Evolutionary conservation across 2,113 vertebrate species (phyloP).

Genomic region (Thinocorus orbignyianus): DNA sequence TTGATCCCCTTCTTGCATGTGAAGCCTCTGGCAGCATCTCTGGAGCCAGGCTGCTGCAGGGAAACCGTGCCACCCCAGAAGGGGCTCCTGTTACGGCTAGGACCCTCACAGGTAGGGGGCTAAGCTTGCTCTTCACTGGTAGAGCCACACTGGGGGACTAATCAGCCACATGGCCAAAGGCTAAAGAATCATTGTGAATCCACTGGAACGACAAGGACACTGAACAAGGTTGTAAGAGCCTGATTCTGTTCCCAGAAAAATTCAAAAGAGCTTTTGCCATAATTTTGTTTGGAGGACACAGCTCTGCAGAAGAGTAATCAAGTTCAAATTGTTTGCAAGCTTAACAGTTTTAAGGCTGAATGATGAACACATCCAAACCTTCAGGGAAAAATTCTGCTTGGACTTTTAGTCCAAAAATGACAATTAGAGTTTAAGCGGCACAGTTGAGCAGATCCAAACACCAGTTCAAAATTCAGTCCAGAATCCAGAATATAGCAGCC

Average conservation of each 20-base stretch:
- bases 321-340: constrained; percentile 61
- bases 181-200: neutral
- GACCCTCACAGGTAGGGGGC: rapidly evolving
- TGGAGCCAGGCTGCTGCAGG: rapidly evolving
- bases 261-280: neutral
- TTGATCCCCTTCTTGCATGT: neutral
- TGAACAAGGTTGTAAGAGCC: neutral
- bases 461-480: constrained; percentile 53
- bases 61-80: rapidly evolving
- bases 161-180: rapidly evolving
- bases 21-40: neutral
- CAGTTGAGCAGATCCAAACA: constrained; percentile 57
- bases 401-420: constrained; percentile 62
- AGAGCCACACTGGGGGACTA: neutral
- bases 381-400: constrained; percentile 54
- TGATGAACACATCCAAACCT: constrained; percentile 60
- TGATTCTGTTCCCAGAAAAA: constrained; percentile 14
- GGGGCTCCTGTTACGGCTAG: neutral
- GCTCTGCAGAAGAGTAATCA: constrained; percentile 41
- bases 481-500: constrained; percentile 59
- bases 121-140: neutral
- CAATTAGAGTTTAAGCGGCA: constrained; percentile 66
- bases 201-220: neutral
- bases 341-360: constrained; percentile 57
- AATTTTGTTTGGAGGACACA: constrained; percentile 23